Evolutionary conservation across 2,113 vertebrate species (phyloP).

Genomic region (Lathamus discolor): DNA sequence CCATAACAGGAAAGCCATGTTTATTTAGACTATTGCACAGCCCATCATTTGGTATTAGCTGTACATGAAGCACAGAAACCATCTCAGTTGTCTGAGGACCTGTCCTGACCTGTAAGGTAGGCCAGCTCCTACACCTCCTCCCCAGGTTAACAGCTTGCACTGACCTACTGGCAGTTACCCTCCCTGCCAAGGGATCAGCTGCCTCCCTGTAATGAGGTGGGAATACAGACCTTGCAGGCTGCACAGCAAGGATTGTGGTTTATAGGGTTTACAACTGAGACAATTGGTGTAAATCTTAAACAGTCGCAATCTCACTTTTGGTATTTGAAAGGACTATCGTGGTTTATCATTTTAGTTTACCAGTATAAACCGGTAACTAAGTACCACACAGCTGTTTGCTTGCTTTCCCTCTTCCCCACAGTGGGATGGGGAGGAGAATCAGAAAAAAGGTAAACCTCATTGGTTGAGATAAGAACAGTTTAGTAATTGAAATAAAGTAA

Average conservation of each 20-base stretch:
- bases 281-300: background rate
- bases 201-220: background rate
- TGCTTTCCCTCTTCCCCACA: background rate
- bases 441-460: background rate
- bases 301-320: background rate
- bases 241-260: background rate
- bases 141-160: background rate
- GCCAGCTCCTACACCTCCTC: background rate
- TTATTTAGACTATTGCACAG: background rate
- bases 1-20: accelerated
- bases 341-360: background rate
- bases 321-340: background rate
- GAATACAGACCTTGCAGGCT: background rate
- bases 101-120: background rate
- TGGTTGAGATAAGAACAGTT: background rate
- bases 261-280: background rate
- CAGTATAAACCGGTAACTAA: background rate
- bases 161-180: too few species aligned
- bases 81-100: background rate
- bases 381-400: background rate
- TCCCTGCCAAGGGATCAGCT: background rate
- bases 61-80: background rate
- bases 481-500: background rate
- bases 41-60: background rate
- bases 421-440: background rate